A percentile compares a stretch with the other conserved stretches of the same genome.
These are phyloP conservation scores for Rachycentron canadum DNA, from an alignment of 2,797 vertebrate genomes.

Conservation along the genomic window DNA sequence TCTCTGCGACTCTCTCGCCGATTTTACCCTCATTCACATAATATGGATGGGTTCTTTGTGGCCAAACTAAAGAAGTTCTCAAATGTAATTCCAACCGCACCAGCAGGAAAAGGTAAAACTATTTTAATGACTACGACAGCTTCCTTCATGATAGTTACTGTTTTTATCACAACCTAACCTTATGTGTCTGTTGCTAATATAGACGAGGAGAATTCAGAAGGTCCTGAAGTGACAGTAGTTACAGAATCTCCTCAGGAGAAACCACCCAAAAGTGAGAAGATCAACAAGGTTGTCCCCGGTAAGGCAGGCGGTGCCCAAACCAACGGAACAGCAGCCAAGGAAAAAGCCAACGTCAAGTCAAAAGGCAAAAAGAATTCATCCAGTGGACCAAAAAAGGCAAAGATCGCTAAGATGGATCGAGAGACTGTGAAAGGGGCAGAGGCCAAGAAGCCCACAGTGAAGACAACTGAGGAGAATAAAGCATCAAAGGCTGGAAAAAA, in stretches of 20 bases:
- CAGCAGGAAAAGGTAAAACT: constrained; percentile 77
- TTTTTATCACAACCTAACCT: constrained; percentile 8
- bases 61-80: constrained; percentile 98
- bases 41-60: constrained; percentile 99
- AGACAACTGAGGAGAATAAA: constrained; percentile 43
- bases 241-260: constrained; percentile 53
- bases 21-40: constrained; percentile 97
- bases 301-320: constrained; percentile 53
- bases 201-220: constrained; percentile 69
- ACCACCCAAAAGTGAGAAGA: constrained; percentile 62
- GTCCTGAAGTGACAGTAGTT: constrained; percentile 57
- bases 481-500: constrained; percentile 63
- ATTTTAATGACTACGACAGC: background rate
- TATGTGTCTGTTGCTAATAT: constrained; percentile 30
- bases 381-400: constrained; percentile 80
- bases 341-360: constrained; percentile 37
- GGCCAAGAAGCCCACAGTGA: constrained; percentile 47
- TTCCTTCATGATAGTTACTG: background rate
- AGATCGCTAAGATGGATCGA: constrained; percentile 78
- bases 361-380: constrained; percentile 68
- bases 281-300: constrained; percentile 40
- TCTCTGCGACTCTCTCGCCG: constrained; percentile 88
- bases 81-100: constrained; percentile 87
- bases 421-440: constrained; percentile 58
- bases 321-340: constrained; percentile 69